phyloP scores from a whole-genome alignment of 2,797 vertebrate genomes.

The Loris lydekkerianus region DNA sequence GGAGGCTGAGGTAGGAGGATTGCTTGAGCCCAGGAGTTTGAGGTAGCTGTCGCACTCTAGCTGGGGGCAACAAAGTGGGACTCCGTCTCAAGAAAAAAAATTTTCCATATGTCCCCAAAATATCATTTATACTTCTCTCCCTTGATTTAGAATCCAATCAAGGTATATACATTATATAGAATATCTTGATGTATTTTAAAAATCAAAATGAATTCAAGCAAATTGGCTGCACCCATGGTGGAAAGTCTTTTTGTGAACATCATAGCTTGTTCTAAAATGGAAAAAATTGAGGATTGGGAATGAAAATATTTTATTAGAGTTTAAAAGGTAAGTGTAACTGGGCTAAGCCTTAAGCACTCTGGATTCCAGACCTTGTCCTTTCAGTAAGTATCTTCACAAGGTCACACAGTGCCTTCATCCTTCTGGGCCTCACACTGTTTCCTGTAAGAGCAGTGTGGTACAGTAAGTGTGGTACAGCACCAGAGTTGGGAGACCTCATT shows the following conservation, averaged over 20 bases:
- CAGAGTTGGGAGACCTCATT: fast-evolving
- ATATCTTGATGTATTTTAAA: background rate
- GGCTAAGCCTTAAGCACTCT: background rate
- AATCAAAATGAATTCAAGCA: constrained; percentile 36
- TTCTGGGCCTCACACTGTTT: background rate
- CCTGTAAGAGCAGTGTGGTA: background rate
- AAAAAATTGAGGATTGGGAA: background rate
- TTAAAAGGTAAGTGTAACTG: background rate
- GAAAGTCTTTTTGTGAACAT: background rate
- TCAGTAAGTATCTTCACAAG: background rate
- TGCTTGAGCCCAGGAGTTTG: too few relatives aligned
- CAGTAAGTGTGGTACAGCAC: background rate
- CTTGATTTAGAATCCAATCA: background rate
- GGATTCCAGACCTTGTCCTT: background rate
- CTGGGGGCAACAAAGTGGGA: too few relatives aligned
- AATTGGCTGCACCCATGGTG: background rate
- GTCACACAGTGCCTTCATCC: background rate
- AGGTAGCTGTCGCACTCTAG: too few relatives aligned
- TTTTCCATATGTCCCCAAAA: background rate
- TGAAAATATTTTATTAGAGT: background rate
- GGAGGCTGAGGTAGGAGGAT: too few relatives aligned
- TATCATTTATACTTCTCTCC: background rate
- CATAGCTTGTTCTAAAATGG: background rate
- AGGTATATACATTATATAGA: background rate
- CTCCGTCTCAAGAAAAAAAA: background rate